phyloP scores from a whole-genome alignment of 2,888 invertebrate species.

The Eudasyphora cyanicolor region DNA sequence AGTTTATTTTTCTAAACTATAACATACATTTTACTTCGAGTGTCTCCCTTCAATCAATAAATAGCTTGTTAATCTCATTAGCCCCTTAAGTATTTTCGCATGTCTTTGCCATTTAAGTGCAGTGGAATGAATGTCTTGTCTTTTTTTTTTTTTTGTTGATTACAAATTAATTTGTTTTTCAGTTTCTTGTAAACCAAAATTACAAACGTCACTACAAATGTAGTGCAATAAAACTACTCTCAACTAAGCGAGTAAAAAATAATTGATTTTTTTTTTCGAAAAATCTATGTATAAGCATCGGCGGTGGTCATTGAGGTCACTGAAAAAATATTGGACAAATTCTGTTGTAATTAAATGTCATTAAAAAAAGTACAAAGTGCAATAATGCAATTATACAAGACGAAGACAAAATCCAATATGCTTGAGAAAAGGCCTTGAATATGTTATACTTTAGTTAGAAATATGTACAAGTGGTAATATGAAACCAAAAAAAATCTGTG shows the following conservation, averaged over 20 bases:
- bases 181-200: neutral
- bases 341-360: constrained; percentile 12
- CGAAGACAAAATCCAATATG: neutral
- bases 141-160: neutral
- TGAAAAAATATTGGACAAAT: neutral
- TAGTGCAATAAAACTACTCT: neutral
- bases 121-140: neutral
- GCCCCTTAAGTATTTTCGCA: constrained; percentile 3
- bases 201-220: neutral
- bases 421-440: neutral
- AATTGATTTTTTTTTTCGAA: neutral
- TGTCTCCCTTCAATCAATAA: neutral
- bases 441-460: neutral
- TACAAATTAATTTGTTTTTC: constrained; percentile 22
- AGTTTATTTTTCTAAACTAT: neutral
- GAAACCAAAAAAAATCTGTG: too few relatives aligned
- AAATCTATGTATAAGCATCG: neutral
- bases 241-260: neutral
- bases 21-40: neutral
- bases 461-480: too few relatives aligned
- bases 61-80: constrained; percentile 27
- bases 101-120: neutral
- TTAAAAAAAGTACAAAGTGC: neutral
- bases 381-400: neutral
- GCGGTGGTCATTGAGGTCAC: constrained; percentile 14